Conservation (phyloP, 1,140 invertebrate genomes). For the Aphaenogaster rudis region DNA sequence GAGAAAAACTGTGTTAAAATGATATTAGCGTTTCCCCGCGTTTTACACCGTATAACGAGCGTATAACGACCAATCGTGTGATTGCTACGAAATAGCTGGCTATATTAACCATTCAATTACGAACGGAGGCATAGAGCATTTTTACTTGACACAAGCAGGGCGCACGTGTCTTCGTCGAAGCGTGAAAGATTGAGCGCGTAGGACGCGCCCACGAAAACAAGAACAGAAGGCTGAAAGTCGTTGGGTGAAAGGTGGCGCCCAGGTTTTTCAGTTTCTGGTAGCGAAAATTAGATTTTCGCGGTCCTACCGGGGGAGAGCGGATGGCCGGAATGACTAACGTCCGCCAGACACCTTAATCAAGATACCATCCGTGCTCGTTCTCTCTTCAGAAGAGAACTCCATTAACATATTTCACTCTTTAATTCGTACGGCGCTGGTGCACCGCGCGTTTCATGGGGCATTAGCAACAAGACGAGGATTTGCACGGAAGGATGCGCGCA, state of each 20-base stretch:
- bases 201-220: conserved; percentile 49
- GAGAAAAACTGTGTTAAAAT: conserved; percentile 15
- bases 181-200: conserved; percentile 68
- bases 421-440: conserved; percentile 79
- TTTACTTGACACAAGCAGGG: conserved; percentile 30
- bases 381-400: conserved; percentile 77
- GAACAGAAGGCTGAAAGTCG: conserved; percentile 31
- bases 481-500: conserved; percentile 12
- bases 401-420: conserved; percentile 85
- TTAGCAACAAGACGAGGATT: conserved; percentile 79
- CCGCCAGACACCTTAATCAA: conserved; percentile 84
- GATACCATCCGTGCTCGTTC: conserved; percentile 80
- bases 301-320: conserved; percentile 66
- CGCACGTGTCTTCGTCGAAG: conserved; percentile 46
- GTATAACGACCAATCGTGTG: background rate
- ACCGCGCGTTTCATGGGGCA: conserved; percentile 81
- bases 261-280: conserved; percentile 76
- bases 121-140: background rate
- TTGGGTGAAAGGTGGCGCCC: conserved; percentile 47
- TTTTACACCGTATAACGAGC: background rate
- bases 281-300: conserved; percentile 83
- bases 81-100: background rate
- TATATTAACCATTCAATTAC: conserved; percentile 41
- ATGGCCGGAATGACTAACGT: conserved; percentile 80
- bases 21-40: background rate